Conservation (phyloP, 2,888 invertebrate species). For the Mactromeris polynyma region DNA sequence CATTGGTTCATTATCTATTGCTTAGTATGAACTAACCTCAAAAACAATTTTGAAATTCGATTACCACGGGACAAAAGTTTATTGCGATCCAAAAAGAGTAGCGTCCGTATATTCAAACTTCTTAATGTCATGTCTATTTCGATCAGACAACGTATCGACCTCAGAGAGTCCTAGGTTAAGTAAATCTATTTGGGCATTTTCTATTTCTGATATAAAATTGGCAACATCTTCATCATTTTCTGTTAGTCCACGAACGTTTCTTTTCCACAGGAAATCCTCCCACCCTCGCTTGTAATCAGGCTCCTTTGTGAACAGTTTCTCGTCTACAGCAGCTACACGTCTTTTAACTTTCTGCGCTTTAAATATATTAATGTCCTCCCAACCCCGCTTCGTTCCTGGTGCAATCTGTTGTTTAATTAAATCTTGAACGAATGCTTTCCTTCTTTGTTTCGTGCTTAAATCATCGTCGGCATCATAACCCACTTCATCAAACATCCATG, state of each 20-base stretch:
- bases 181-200: background rate
- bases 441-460: background rate
- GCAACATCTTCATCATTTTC: background rate
- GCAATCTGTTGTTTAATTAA: background rate
- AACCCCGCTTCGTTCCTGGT: slow-evolving; percentile 21
- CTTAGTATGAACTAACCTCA: background rate
- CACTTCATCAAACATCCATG: slow-evolving; percentile 32
- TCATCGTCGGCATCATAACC: slow-evolving; percentile 7
- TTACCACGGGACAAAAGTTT: background rate
- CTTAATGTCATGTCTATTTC: background rate
- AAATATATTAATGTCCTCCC: slow-evolving; percentile 28
- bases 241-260: background rate
- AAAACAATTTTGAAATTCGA: background rate
- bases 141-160: background rate
- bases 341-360: background rate
- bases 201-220: background rate
- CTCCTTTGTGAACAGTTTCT: too few relatives aligned
- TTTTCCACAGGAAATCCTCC: slow-evolving; percentile 39
- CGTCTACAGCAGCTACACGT: background rate
- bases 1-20: background rate
- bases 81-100: background rate
- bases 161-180: background rate
- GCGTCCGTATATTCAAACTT: background rate
- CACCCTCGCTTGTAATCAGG: slow-evolving; percentile 31
- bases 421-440: background rate